Evolutionary conservation across 2,113 vertebrate genomes (phyloP).

Genomic region (Cricetomys ansorgei): DNA sequence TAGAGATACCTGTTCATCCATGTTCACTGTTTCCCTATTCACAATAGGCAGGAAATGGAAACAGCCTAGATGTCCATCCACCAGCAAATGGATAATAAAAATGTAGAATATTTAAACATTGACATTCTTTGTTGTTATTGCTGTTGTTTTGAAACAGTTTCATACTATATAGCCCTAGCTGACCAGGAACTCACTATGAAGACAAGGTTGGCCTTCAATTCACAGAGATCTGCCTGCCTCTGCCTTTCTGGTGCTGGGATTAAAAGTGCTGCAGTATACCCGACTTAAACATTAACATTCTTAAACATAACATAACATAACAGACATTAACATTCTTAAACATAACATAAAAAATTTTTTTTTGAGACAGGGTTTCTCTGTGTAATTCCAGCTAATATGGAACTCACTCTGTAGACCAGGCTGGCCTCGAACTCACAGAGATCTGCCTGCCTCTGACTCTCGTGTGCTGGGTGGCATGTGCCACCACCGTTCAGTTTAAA

Average conservation of each 20-base stretch:
- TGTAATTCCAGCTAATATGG: no score
- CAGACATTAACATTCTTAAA: no score
- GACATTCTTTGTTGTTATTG: not conserved
- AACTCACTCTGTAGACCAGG: no score
- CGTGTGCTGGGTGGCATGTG: no score
- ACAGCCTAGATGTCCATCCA: not conserved
- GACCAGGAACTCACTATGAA: not conserved
- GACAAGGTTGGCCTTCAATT: not conserved
- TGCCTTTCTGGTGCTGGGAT: not conserved
- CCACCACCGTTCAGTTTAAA: no score
- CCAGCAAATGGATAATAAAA: not conserved
- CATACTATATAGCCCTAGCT: not conserved
- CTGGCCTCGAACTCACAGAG: no score
- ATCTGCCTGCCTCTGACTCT: no score
- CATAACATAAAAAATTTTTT: no score
- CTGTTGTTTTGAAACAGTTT: not conserved
- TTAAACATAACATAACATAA: no score
- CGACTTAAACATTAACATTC: not conserved
- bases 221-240: not conserved
- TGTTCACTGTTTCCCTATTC: not conserved
- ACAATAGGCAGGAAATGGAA: not conserved
- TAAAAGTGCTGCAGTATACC: not conserved
- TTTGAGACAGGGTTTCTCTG: no score
- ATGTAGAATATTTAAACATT: not conserved
- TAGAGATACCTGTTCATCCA: not conserved